These are phyloP conservation scores for Chrysolina americana DNA, from an alignment of 2,888 invertebrate species.

Conservation along the genomic window DNA sequence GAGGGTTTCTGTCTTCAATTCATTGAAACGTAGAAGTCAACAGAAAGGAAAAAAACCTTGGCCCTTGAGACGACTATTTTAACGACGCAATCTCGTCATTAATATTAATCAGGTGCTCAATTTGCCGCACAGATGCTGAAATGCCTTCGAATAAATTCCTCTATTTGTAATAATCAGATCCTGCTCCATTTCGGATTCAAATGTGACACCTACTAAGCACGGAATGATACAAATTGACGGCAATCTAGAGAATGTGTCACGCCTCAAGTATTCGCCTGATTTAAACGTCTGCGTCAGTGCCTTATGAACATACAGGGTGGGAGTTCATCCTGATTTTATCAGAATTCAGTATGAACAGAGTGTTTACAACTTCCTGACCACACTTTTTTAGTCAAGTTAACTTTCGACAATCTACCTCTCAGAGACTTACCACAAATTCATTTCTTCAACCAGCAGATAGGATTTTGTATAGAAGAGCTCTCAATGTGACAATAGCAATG, in stretches of 20 bases:
- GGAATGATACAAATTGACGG: slow-evolving; percentile 39
- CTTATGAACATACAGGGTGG: neutral
- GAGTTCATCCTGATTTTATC: neutral
- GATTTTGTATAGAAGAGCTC: too few relatives aligned
- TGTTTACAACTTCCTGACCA: too few relatives aligned
- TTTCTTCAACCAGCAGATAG: too few relatives aligned
- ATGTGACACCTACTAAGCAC: slow-evolving; percentile 15
- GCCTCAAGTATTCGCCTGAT: slow-evolving; percentile 28
- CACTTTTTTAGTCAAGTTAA: too few relatives aligned
- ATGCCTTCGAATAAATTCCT: neutral
- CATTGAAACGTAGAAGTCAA: too few relatives aligned
- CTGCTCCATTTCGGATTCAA: slow-evolving; percentile 3
- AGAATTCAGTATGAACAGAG: too few relatives aligned
- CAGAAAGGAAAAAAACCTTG: too few relatives aligned
- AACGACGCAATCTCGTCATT: neutral
- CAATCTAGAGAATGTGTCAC: slow-evolving; percentile 36
- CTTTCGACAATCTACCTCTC: too few relatives aligned
- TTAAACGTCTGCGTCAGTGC: neutral
- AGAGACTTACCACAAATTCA: too few relatives aligned
- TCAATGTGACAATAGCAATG: too few relatives aligned
- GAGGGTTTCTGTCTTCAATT: too few relatives aligned
- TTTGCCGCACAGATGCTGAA: slow-evolving; percentile 6
- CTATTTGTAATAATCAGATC: slow-evolving; percentile 14
- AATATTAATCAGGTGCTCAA: slow-evolving; percentile 3
- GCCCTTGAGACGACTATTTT: neutral